Evolutionary conservation across 1,140 invertebrate genomes (phyloP).

Genomic region (Drosophila nebulosa): DNA sequence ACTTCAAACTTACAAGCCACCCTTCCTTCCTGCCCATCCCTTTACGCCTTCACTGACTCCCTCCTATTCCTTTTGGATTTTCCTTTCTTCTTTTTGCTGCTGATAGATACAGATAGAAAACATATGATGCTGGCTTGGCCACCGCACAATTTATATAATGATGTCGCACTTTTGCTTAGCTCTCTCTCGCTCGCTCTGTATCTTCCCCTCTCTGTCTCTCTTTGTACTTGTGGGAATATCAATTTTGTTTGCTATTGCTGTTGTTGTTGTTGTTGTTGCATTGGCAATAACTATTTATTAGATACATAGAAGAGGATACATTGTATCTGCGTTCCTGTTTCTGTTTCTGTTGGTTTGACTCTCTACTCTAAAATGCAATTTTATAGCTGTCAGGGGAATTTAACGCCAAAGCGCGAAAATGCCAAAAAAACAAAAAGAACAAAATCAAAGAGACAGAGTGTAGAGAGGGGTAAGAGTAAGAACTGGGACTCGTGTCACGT

Average conservation of each 20-base stretch:
- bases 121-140: constrained; percentile 65
- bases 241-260: constrained; percentile 58
- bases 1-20: constrained; percentile 50
- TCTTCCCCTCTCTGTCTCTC: too few species aligned
- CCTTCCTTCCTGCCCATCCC: neutral
- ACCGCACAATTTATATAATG: constrained; percentile 76
- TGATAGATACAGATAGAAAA: constrained; percentile 75
- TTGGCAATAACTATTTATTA: constrained; percentile 79
- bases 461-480: neutral
- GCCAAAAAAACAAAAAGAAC: constrained; percentile 46
- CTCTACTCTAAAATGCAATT: constrained; percentile 76
- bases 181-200: neutral
- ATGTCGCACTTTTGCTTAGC: constrained; percentile 69
- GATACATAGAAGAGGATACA: constrained; percentile 63
- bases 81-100: constrained; percentile 13
- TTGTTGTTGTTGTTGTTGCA: constrained; percentile 29
- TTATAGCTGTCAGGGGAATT: constrained; percentile 78
- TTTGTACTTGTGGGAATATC: constrained; percentile 58
- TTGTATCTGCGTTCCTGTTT: constrained; percentile 40
- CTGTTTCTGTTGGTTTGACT: constrained; percentile 29
- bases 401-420: constrained; percentile 78
- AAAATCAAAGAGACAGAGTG: neutral
- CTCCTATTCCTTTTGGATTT: constrained; percentile 9
- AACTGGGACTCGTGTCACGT: constrained; percentile 55
- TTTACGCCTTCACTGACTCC: neutral